Evolutionary conservation across 2,113 vertebrate species (phyloP).

Genomic region (Platanista minor): DNA sequence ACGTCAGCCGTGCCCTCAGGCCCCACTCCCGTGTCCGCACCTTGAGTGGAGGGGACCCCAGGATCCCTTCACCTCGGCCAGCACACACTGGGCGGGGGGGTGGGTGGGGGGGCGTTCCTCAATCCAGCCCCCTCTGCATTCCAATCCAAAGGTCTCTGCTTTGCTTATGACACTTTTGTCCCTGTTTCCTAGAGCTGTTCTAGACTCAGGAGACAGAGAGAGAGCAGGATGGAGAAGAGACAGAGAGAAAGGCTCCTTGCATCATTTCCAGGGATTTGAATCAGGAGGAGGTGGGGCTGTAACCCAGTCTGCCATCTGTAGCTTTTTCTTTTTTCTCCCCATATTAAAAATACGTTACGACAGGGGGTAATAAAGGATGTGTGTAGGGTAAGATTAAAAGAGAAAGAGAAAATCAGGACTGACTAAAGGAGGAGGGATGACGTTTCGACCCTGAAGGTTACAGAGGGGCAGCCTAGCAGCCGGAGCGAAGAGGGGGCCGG

Average conservation of each 20-base stretch:
- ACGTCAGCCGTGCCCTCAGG: neutral
- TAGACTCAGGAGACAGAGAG: neutral
- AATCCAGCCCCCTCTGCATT: neutral
- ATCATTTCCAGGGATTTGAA: neutral
- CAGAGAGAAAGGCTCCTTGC: neutral
- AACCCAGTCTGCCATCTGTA: slow-evolving; percentile 26
- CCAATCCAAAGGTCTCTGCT: neutral
- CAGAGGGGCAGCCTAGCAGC: neutral
- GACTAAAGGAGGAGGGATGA: neutral
- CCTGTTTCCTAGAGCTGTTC: neutral
- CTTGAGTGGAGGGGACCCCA: neutral
- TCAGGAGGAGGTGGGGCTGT: neutral
- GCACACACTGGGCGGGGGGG: neutral
- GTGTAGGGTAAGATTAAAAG: neutral
- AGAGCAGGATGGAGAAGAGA: neutral
- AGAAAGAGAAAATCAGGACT: neutral
- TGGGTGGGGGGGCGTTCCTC: neutral
- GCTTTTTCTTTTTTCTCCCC: slow-evolving; percentile 10
- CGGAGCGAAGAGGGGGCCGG: neutral
- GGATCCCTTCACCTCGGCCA: neutral
- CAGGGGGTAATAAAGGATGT: slow-evolving; percentile 3
- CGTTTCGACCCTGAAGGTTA: neutral
- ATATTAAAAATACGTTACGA: slow-evolving; percentile 29
- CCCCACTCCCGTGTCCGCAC: neutral
- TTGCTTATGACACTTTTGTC: too few relatives aligned